Conservation (phyloP, 2,113 vertebrate species). For the Mugil cephalus region DNA sequence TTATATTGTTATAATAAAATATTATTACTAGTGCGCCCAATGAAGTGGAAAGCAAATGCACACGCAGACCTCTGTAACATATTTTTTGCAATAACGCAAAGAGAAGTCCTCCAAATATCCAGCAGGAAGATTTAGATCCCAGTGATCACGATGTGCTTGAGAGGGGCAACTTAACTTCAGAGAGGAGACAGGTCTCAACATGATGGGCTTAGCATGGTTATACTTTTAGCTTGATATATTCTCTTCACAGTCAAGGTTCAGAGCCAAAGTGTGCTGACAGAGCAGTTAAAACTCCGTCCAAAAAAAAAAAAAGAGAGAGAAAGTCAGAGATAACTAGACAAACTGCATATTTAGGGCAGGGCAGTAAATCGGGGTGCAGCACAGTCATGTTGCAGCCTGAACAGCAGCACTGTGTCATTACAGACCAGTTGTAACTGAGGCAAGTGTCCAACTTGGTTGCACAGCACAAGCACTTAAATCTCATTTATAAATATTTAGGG, state of each 20-base stretch:
- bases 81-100: too few species aligned
- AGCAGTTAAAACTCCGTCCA: not conserved
- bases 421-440: constrained; percentile 39
- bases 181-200: not conserved
- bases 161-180: too few species aligned
- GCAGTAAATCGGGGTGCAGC: constrained; percentile 48
- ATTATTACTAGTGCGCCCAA: too few species aligned
- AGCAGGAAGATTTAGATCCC: not conserved
- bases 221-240: not conserved
- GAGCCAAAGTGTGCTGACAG: not conserved
- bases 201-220: not conserved
- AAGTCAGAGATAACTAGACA: constrained; percentile 39
- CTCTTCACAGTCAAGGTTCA: not conserved
- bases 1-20: too few species aligned
- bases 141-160: too few species aligned
- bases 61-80: too few species aligned
- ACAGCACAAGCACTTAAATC: constrained; percentile 8
- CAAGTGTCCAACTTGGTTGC: constrained; percentile 31
- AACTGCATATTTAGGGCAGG: constrained; percentile 67
- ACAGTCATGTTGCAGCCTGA: constrained; percentile 69
- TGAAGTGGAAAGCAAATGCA: too few species aligned
- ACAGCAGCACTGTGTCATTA: constrained; percentile 42
- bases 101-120: not conserved
- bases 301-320: not conserved
- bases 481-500: too few species aligned